A percentile compares a stretch with the other conserved stretches of the same genome.
Conservation (phyloP, 2,888 invertebrate genomes). For the Pycnomerus fuliginosus region DNA sequence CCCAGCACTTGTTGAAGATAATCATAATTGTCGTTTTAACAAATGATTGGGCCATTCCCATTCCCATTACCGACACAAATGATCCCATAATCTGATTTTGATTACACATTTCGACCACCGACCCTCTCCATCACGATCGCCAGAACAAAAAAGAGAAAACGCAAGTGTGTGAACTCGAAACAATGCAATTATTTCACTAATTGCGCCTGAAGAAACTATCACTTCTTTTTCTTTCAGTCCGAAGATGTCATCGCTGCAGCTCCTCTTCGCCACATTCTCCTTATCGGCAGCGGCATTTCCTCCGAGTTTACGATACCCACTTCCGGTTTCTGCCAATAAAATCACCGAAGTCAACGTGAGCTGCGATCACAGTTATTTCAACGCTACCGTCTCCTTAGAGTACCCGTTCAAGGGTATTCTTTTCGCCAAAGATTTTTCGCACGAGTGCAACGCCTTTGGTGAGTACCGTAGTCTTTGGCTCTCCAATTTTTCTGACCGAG, state of each 20-base stretch:
- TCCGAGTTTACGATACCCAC: constrained; percentile 37
- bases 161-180: constrained; percentile 12
- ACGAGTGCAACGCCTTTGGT: constrained; percentile 68
- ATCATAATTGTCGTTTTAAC: too few species aligned
- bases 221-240: constrained; percentile 43
- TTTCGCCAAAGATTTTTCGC: constrained; percentile 74
- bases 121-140: too few species aligned
- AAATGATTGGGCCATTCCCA: too few species aligned
- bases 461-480: too few species aligned
- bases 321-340: constrained; percentile 52
- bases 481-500: constrained; percentile 4
- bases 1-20: too few species aligned
- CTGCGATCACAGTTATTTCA: constrained; percentile 65
- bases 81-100: too few species aligned
- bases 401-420: constrained; percentile 70
- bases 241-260: constrained; percentile 42
- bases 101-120: too few species aligned
- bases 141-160: neutral
- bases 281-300: constrained; percentile 30
- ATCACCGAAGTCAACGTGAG: constrained; percentile 61
- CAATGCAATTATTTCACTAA: constrained; percentile 11
- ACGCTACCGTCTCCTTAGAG: constrained; percentile 62
- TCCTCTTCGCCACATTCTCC: constrained; percentile 5
- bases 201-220: constrained; percentile 27
- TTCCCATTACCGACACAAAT: too few species aligned